Evolutionary conservation across 2,797 vertebrate species (phyloP), one percentile per base, ranked within the genome.

Genomic region (Lutjanus campechanus): DNA sequence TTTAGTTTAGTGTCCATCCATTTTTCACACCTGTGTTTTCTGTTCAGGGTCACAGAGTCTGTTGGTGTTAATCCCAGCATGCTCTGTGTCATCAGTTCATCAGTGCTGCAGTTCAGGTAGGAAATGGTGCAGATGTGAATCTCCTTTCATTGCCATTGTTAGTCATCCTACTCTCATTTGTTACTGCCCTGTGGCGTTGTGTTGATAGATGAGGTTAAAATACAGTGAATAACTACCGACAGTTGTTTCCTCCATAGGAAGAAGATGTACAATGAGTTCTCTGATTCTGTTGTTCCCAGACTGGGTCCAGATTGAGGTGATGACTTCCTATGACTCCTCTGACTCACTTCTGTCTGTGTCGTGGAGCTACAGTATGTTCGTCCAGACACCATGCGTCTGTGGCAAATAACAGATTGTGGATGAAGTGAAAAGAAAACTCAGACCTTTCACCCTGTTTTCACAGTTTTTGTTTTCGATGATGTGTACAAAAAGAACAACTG

Each of bases 181-280:
- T 92, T 90, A 82, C 76, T 53, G 87, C 86, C 89, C 88, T 1
- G 79, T 60, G 84, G 91, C 89, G 22, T 2, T 3, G 79, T 67
- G 94, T 85, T 88, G 92, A 93, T 3, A 86, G 94, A 94, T 88
- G 88, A 84, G 83, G 90, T 91, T 63, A 85, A 78, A 81, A 88
- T 89, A 88, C 88, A 89, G 90, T 90, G 91, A 92, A 91, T 90
- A 85, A 88, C 73, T 11, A 82, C 84, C 90, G 91, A 93, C 92
- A 93, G 89, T 90, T 70, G 73, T 92, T 94, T 93, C 92, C 93
- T 93, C 77, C 67, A 73, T 77, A 80, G 86, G 89, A 92, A 90
- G 81, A 85, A 85, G 70, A 73, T 65, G 44, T 53, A 92, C 91
- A 92, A 92, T 91, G 90, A 89, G 72, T 61, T 44, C 85, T 80